Conservation (phyloP, 37 sponge, comb jelly and placozoan genomes). For the Theonella swinhoei region DNA sequence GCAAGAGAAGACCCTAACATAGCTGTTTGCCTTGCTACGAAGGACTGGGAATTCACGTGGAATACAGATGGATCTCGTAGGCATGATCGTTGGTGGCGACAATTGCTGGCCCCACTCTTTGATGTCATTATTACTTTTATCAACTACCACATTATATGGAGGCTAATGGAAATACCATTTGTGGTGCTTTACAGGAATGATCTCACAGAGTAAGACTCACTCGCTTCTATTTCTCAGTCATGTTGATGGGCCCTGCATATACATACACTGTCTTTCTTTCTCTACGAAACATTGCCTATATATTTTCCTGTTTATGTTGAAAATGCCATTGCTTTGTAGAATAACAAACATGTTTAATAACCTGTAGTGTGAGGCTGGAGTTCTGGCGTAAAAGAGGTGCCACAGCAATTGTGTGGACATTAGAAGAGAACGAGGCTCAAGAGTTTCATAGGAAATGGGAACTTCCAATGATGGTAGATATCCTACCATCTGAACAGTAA, state of each 20-base stretch:
- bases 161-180: background rate
- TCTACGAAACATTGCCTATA: background rate
- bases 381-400: background rate
- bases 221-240: background rate
- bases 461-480: background rate
- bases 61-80: conserved; percentile 6
- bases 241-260: background rate
- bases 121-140: background rate
- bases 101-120: background rate
- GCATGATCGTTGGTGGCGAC: conserved; percentile 12
- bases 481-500: background rate
- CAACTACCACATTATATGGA: background rate
- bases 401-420: background rate
- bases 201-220: background rate
- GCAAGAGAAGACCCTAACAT: background rate
- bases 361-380: background rate
- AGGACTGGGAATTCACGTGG: background rate
- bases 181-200: background rate
- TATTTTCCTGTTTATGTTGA: background rate
- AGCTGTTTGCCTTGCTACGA: background rate
- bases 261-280: background rate
- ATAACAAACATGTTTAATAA: too few relatives aligned
- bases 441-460: background rate
- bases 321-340: too few relatives aligned
- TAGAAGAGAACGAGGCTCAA: background rate